phyloP scores from a whole-genome alignment of 92 coral and sea anemone genomes.

The Phenganax subtilis region DNA sequence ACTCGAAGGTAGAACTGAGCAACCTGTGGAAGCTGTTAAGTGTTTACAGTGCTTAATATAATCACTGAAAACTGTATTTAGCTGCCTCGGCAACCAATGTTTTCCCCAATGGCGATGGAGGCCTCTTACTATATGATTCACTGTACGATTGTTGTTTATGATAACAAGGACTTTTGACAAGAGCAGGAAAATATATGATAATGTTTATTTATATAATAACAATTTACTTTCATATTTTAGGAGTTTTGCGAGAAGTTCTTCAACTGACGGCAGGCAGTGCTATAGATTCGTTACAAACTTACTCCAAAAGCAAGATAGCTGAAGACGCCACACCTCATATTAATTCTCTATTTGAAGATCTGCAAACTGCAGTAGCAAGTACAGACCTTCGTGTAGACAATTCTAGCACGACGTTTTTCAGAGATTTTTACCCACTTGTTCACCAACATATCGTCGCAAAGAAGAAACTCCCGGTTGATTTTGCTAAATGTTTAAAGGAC shows the following conservation, averaged over 20 bases:
- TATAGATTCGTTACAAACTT: slow-evolving; percentile 12
- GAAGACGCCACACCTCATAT: slow-evolving; percentile 17
- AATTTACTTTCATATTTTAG: neutral
- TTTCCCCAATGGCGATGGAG: too few species aligned
- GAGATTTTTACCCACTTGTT: slow-evolving; percentile 60
- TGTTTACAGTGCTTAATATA: too few species aligned
- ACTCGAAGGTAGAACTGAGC: too few species aligned
- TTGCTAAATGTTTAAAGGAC: slow-evolving; percentile 71
- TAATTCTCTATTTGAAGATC: slow-evolving; percentile 22
- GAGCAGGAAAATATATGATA: too few species aligned
- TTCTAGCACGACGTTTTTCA: slow-evolving; percentile 21
- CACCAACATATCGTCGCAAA: slow-evolving; percentile 39
- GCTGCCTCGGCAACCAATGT: too few species aligned
- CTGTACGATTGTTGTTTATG: too few species aligned
- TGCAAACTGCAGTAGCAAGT: slow-evolving; percentile 12
- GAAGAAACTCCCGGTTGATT: slow-evolving; percentile 47
- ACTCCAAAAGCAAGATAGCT: neutral
- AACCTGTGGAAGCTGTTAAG: too few species aligned
- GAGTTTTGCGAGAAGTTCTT: slow-evolving; percentile 8
- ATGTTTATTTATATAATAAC: too few species aligned
- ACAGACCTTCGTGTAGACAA: slow-evolving; percentile 17
- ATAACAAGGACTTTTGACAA: too few species aligned
- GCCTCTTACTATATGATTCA: too few species aligned
- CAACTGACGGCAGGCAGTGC: slow-evolving; percentile 23
- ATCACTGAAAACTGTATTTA: too few species aligned